These are phyloP conservation scores for Drosophila robusta DNA, from an alignment of 2,888 invertebrate species.

Conservation along the genomic window DNA sequence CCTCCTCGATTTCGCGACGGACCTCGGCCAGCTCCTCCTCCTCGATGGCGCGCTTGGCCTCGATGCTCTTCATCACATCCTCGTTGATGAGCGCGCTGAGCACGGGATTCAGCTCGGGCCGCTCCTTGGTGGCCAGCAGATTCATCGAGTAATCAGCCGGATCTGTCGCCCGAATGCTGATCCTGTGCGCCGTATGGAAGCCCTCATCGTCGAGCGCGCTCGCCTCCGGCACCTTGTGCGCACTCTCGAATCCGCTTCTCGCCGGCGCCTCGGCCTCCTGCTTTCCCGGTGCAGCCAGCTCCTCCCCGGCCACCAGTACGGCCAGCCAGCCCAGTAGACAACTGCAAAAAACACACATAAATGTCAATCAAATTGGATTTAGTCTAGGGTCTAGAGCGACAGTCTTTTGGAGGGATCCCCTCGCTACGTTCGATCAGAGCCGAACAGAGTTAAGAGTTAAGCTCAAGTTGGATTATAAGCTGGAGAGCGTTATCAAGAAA, in stretches of 20 bases:
- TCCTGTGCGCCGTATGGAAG: constrained; percentile 83
- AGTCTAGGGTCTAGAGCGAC: too few species aligned
- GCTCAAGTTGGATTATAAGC: too few species aligned
- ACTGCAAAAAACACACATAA: too few species aligned
- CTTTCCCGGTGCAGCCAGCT: constrained; percentile 33
- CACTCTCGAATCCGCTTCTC: constrained; percentile 86
- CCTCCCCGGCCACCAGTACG: constrained; percentile 60
- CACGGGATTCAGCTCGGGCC: constrained; percentile 84
- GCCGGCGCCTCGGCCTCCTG: constrained; percentile 20
- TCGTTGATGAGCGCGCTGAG: constrained; percentile 86
- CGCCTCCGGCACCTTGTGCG: constrained; percentile 89
- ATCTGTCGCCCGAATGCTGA: constrained; percentile 67
- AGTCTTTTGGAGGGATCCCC: too few species aligned
- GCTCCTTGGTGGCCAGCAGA: constrained; percentile 84
- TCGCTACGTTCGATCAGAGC: too few species aligned
- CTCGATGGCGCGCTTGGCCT: constrained; percentile 84
- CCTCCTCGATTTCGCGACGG: constrained; percentile 69
- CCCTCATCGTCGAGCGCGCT: constrained; percentile 82
- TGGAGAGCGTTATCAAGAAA: too few species aligned
- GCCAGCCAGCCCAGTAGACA: constrained; percentile 75
- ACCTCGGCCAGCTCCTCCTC: constrained; percentile 79
- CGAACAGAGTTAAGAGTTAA: too few species aligned
- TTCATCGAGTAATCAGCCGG: constrained; percentile 78
- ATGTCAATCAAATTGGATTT: too few species aligned
- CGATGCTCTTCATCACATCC: constrained; percentile 86